phyloP scores from a whole-genome alignment of 2,888 invertebrate genomes.

The Pilophorus perplexus region DNA sequence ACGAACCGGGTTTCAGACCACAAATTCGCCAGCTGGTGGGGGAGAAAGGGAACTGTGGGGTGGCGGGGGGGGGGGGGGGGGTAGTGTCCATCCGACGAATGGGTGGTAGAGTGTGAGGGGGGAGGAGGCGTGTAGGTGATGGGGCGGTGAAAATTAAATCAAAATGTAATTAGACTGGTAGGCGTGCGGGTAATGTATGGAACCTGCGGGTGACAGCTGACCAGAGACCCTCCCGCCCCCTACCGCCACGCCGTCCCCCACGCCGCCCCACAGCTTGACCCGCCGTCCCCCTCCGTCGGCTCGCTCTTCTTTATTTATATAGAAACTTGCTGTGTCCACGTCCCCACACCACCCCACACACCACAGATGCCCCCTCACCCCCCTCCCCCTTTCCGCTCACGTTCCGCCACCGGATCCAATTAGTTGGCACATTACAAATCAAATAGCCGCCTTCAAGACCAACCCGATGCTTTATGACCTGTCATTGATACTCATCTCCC shows the following conservation, averaged over 20 bases:
- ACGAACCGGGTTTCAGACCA: no score
- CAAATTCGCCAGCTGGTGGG: no score
- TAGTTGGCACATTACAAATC: slow-evolving; percentile 1
- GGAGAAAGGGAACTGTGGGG: no score
- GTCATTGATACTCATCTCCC: background rate
- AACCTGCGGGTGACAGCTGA: slow-evolving; percentile 40
- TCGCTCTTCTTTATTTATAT: slow-evolving; percentile 3
- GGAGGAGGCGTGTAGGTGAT: slow-evolving; percentile 28
- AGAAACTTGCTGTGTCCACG: slow-evolving; percentile 28
- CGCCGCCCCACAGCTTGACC: no score
- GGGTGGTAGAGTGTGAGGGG: background rate
- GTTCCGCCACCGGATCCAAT: background rate
- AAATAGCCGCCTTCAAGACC: slow-evolving; percentile 3
- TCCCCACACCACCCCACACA: background rate
- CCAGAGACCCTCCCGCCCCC: slow-evolving; percentile 30
- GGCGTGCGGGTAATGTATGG: slow-evolving; percentile 42
- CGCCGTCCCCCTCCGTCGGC: slow-evolving; percentile 1
- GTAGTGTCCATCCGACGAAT: background rate
- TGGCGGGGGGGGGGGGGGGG: background rate
- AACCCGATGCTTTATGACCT: background rate
- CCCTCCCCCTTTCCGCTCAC: background rate
- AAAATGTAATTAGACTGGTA: slow-evolving; percentile 42
- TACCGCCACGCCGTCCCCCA: background rate
- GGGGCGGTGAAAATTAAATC: slow-evolving; percentile 40
- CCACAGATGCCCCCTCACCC: background rate